Evolutionary conservation across 2,888 invertebrate genomes (phyloP), one percentile per base, ranked within the genome.

Genomic region (Sepioteuthis lessoniana): DNA sequence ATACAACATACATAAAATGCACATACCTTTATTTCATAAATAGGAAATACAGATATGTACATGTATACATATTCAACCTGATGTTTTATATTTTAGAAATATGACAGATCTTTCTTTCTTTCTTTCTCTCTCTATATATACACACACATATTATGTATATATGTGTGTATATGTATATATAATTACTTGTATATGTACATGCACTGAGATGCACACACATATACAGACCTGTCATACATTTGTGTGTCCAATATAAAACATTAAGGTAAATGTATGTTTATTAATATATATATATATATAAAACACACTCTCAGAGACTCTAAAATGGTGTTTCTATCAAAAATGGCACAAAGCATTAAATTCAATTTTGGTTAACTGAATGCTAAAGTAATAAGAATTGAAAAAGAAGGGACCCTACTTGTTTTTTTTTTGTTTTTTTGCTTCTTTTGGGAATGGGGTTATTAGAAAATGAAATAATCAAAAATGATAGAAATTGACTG

Each of bases 331-430:
- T 76, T 76, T 76, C 76, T n/a, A 76, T 76, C 76, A 76, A n/a
- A 76, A 35, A n/a, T 76, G 76, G 76, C 76, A 76, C n/a, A 76
- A 76, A 76, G 76, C 76, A 76, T 76, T 76, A 76, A 76, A 76
- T 76, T 76, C 76, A 76, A 76, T 76, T 76, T 76, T 76, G 76
- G n/a, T 76, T 76, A 76, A 76, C 76, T 76, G 76, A 76, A 76
- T 76, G n/a, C 76, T 76, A 76, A 76, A n/a, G 76, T n/a, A 76
- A 76, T 76, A 76, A n/a, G 76, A 76, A 76, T 35, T 76, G 76
- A 76, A 76, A 76, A 76, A n/a, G 76, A 16, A 76, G n/a, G 76
- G n/a, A 13, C n/a, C 8, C 21, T 21, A 25, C 7, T 55, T 55
- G 13, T 13, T 35, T n/a, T 42, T 7, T 42, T 42, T 7, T 42